phyloP scores from a whole-genome alignment of 2,888 invertebrate genomes.

The Limnephilus lunatus region DNA sequence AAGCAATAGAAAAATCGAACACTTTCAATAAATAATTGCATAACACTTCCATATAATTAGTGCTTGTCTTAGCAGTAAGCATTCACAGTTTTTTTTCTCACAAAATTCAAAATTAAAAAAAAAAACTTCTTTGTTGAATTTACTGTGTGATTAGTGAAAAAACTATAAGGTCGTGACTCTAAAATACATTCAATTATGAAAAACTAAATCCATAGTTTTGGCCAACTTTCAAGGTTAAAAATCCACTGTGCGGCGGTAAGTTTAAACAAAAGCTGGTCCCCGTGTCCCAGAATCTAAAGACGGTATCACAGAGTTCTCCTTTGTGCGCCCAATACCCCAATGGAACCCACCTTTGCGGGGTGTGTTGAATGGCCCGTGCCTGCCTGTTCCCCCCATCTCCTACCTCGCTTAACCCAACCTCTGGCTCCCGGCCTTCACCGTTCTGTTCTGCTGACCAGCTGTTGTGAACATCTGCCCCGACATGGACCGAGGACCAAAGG shows the following conservation, averaged over 20 bases:
- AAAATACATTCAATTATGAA: too few species aligned
- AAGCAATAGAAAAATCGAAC: too few species aligned
- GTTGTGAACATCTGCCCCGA: slow-evolving; percentile 14
- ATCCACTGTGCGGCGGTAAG: background rate
- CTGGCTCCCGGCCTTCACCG: background rate
- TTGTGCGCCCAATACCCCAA: background rate
- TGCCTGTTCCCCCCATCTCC: background rate
- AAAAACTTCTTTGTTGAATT: too few species aligned
- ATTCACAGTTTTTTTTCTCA: too few species aligned
- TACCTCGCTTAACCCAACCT: background rate
- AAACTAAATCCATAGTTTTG: too few species aligned
- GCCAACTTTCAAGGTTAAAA: too few species aligned
- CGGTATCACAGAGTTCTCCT: slow-evolving; percentile 20
- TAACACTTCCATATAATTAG: too few species aligned
- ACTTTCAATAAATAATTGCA: too few species aligned
- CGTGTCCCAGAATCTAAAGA: slow-evolving; percentile 19
- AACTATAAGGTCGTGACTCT: too few species aligned
- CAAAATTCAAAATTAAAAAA: too few species aligned
- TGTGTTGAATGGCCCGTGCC: slow-evolving; percentile 34
- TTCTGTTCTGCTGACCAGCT: background rate
- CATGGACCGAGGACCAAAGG: background rate
- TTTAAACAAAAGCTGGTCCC: slow-evolving; percentile 13
- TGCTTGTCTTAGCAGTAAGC: too few species aligned
- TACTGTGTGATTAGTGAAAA: too few species aligned
- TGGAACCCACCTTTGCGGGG: slow-evolving; percentile 18